Percentiles rank a stretch among this genome's conserved stretches.
phyloP scores from a whole-genome alignment of 2,888 invertebrate genomes.

The Bembecia ichneumoniformis region DNA sequence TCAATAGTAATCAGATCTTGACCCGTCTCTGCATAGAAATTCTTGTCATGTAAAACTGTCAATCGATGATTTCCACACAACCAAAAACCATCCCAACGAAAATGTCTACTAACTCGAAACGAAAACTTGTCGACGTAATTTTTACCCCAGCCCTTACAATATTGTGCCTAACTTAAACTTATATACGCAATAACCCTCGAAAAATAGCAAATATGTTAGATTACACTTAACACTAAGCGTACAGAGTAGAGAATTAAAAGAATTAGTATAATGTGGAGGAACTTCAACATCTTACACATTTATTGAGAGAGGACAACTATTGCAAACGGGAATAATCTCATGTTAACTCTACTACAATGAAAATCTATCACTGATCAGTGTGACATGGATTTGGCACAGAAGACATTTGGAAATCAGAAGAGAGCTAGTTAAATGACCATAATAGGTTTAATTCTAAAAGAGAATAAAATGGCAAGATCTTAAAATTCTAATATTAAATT shows the following conservation, averaged over 20 bases:
- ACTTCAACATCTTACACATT: conserved; percentile 35
- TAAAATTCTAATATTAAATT: conserved; percentile 1
- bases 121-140: conserved; percentile 30
- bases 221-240: conserved; percentile 39
- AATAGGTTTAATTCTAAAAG: conserved; percentile 14
- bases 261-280: conserved; percentile 46
- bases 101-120: conserved; percentile 1
- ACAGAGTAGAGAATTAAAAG: conserved; percentile 36
- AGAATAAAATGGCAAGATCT: conserved; percentile 37
- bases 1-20: conserved; percentile 59
- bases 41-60: conserved; percentile 15
- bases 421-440: conserved; percentile 25
- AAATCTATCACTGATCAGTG: conserved; percentile 47
- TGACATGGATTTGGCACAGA: conserved; percentile 57
- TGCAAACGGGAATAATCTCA: conserved; percentile 1
- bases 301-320: conserved; percentile 7
- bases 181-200: conserved; percentile 59
- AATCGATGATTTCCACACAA: conserved; percentile 27
- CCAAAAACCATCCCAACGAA: conserved; percentile 20
- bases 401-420: conserved; percentile 24
- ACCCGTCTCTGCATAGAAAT: conserved; percentile 28
- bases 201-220: conserved; percentile 63
- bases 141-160: conserved; percentile 55
- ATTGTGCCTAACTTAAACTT: conserved; percentile 63
- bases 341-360: not conserved